These are phyloP conservation scores for Nyctalus aviator DNA, from an alignment of 2,797 vertebrate species.

Conservation along the genomic window DNA sequence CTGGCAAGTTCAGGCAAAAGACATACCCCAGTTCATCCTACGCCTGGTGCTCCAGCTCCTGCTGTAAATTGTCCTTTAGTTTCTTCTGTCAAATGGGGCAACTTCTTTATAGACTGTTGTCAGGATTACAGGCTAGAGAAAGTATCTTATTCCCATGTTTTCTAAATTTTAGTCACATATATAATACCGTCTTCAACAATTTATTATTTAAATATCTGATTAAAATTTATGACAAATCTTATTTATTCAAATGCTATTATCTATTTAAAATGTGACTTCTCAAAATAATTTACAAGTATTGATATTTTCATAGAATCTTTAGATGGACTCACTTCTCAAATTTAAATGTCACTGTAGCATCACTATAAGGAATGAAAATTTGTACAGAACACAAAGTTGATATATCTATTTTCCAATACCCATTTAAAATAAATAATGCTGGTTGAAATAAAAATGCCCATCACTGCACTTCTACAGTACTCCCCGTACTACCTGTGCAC, in stretches of 20 bases:
- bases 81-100: neutral
- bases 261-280: slow-evolving; percentile 28
- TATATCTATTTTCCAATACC: neutral
- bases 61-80: neutral
- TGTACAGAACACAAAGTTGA: neutral
- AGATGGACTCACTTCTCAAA: neutral
- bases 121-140: neutral
- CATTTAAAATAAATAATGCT: neutral
- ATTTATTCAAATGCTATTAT: neutral
- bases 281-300: neutral
- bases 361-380: neutral
- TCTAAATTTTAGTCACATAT: neutral
- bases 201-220: neutral
- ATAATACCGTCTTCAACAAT: neutral
- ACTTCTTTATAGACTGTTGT: neutral
- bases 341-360: neutral
- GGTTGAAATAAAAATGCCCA: neutral
- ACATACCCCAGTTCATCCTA: neutral
- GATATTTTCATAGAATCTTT: neutral
- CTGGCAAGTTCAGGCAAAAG: neutral
- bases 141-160: neutral
- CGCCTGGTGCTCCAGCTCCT: neutral
- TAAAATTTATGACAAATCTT: neutral
- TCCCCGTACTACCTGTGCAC: too few species aligned
- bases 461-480: neutral